Conservation (phyloP, 2,113 vertebrate species). For the Amphiprion percula region DNA sequence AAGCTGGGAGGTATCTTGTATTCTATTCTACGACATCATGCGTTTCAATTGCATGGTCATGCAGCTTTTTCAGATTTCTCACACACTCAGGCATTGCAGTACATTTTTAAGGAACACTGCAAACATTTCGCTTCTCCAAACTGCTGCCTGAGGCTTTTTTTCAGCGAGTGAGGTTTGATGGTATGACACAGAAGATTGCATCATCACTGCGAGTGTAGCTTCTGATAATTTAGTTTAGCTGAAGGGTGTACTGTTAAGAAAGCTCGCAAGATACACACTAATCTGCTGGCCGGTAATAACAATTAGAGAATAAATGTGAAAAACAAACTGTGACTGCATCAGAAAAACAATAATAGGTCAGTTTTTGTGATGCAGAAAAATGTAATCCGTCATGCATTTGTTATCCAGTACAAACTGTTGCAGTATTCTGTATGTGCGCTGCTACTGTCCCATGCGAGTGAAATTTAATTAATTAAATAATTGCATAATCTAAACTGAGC, state of each 20-base stretch:
- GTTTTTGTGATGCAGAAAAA: background rate
- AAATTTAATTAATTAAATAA: slow-evolving; percentile 6
- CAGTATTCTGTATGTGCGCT: background rate
- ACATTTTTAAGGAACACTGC: slow-evolving; percentile 22
- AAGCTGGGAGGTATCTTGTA: background rate
- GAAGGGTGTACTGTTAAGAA: background rate
- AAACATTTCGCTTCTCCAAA: slow-evolving; percentile 30
- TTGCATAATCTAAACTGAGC: slow-evolving; percentile 32
- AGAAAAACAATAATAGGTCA: background rate
- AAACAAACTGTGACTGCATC: background rate
- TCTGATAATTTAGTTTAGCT: slow-evolving; percentile 13
- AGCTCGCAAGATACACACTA: background rate
- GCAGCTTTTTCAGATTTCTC: slow-evolving; percentile 22
- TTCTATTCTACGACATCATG: slow-evolving; percentile 8
- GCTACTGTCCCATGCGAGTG: background rate
- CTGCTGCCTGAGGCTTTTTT: slow-evolving; percentile 24
- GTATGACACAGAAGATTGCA: slow-evolving; percentile 14
- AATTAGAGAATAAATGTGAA: background rate
- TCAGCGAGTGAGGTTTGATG: background rate
- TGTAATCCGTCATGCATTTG: background rate
- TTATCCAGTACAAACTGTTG: background rate
- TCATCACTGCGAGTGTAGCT: slow-evolving; percentile 16
- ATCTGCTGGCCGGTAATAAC: background rate
- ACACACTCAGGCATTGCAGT: slow-evolving; percentile 24
- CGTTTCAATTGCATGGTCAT: background rate